Base-by-base conservation (phyloP, 2,797 vertebrate genomes). In the Rhinogobio ventralis region DNA sequence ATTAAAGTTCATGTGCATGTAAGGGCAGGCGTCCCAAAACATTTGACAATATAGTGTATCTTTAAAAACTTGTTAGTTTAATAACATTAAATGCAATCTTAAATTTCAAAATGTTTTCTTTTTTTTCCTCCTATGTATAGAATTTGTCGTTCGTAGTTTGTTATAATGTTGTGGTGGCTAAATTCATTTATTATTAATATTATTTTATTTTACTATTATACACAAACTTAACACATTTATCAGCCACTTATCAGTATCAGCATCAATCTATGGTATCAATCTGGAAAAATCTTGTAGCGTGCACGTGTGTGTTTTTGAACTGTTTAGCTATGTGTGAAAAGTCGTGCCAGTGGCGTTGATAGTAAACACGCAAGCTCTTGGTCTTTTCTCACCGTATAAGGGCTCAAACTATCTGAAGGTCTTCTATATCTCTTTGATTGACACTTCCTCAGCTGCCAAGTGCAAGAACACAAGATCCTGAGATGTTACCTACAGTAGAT, bases 201-300 rank as follows among this genome's bases (percentile, higher is more conserved):
- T 45, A 7, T 39, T 28, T 13, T 73, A 5, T 33, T 25, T 62
- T 0, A 62, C n/a, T 62, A 62, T 14, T 23, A 10, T 49, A 5
- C 69, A 19, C 7, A 49, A 19, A 49, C 4, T 72, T n/a, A n/a
- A n/a, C n/a, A n/a, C n/a, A n/a, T n/a, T n/a, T 74, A 53, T 74
- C 19, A 74, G 23, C 30, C 1, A 10, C 25, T 49, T 10, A 1
- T 69, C 7, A 72, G 28, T 82, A 20, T 71, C 17, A 51, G 7
- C 17, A 19, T 23, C 4, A 72, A 71, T 60, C 17, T 49, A 23
- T 69, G 39, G 81, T 39, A 49, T 68, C 57, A 42, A 42, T 51
- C 89, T 87, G 86, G 82, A 88, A 91, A 89, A 82, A 79, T 78
- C 86, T 81, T 51, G 80, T 80, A 85, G 64, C 88, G 51, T 75